Base-by-base conservation (phyloP, 1,140 invertebrate species). In the Acromyrmex heyeri region DNA sequence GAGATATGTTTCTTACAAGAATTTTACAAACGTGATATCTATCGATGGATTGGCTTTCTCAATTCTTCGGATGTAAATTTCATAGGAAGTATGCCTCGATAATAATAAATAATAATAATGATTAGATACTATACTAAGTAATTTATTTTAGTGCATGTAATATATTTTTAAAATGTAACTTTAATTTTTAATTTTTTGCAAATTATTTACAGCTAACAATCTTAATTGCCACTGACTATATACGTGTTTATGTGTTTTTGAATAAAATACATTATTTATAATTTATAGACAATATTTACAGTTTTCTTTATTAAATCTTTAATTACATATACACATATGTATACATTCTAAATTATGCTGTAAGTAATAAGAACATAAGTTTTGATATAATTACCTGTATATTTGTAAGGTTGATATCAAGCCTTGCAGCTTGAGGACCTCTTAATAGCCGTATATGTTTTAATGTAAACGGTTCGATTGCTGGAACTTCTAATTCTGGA, bases 401-500 rank as follows among this genome's bases (percentile, higher is more conserved):
- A 67, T 97, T 95, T 34, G 96, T 96, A 24, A 97, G 95, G 61
- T 96, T 96, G 3, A 96, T 94, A 7, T 96, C 96, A n/a, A 97
- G 93, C 61, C 96, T 96, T 24, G 96, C 96, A 7, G 96, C 96
- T 67, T 95, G 93, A 0, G 96, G 96, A 14, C 96, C 96, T n/a
- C 96, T 93, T 0, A 95, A 93, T 48, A 97, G 89, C 1, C 95
- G 95, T 21, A 97, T 96, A 86, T 97, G 96, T 7, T 96, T 96
- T 24, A 97, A 92, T 44, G 94, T 92, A 16, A 97, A 92, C 0
- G 97, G 97, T 85, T 97, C 97, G 4, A 97, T 96, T 0, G 96
- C 92, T 0, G 97, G 97, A 14, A 97, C 96, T 0, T 96, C 95
- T n/a, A 97, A 92, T 92, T 97, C 97, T 1, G 96, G 96, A 78